phyloP scores from a whole-genome alignment of 2,888 invertebrate species.

The Anorthoa munda region DNA sequence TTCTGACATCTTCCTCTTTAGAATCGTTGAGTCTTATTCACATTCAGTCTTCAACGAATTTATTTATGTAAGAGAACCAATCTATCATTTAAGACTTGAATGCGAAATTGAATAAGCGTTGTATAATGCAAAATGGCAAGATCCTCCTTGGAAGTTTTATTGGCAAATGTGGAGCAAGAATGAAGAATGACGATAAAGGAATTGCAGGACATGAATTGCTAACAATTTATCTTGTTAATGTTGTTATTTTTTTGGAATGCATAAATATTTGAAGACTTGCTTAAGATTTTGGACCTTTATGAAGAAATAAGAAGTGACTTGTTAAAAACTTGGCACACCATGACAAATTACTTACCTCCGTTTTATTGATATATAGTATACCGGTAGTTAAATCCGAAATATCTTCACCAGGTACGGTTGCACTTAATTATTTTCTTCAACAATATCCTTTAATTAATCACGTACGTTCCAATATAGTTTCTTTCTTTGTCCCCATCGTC shows the following conservation, averaged over 20 bases:
- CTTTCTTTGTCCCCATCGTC: conserved; percentile 35
- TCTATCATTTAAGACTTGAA: conserved; percentile 54
- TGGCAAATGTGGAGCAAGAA: conserved; percentile 34
- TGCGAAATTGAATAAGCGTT: conserved; percentile 59
- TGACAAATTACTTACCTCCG: neutral
- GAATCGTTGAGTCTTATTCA: neutral
- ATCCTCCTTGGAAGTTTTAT: conserved; percentile 40
- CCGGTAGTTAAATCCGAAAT: conserved; percentile 11
- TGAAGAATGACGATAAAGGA: conserved; percentile 35
- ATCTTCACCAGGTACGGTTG: conserved; percentile 29
- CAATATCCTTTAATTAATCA: conserved; percentile 61
- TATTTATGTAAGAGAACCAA: conserved; percentile 30
- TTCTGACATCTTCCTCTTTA: neutral
- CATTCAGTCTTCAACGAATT: conserved; percentile 12
- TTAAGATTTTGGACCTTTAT: neutral
- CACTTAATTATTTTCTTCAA: conserved; percentile 45
- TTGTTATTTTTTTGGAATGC: neutral
- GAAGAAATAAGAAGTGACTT: neutral
- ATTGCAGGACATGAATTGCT: conserved; percentile 46
- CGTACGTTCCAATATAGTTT: conserved; percentile 35
- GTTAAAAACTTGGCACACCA: neutral
- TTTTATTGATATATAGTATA: neutral
- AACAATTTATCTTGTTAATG: conserved; percentile 31
- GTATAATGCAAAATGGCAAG: conserved; percentile 45
- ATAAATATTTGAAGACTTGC: neutral